Percentiles rank a stretch among this genome's conserved stretches.
These are phyloP conservation scores for Atlantisia rogersi DNA, from an alignment of 2,113 vertebrate genomes.

Conservation along the genomic window DNA sequence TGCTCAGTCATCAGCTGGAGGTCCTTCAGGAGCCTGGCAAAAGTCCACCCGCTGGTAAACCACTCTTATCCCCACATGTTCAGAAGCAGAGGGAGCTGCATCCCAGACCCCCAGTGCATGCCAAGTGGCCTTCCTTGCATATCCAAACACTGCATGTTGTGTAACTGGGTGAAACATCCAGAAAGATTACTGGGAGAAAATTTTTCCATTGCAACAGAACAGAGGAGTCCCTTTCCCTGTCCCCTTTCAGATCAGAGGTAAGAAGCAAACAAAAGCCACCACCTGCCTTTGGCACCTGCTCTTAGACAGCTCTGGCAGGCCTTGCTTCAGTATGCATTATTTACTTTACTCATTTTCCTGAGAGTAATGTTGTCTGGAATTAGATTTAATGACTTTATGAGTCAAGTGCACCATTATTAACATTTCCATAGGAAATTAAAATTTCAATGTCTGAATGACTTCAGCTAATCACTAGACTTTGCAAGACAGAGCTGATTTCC, in stretches of 20 bases:
- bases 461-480: conserved; percentile 20
- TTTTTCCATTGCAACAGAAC: neutral
- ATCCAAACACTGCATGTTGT: neutral
- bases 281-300: neutral
- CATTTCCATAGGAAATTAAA: conserved; percentile 65
- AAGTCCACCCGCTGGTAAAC: neutral
- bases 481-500: neutral
- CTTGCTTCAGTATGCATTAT: neutral
- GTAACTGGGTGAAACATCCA: neutral
- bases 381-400: conserved; percentile 52
- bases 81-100: neutral
- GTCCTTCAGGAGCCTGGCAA: neutral
- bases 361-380: conserved; percentile 33
- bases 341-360: conserved; percentile 41
- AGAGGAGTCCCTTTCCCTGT: neutral
- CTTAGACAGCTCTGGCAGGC: neutral
- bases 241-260: neutral
- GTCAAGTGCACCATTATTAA: conserved; percentile 57
- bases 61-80: accelerated
- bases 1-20: neutral
- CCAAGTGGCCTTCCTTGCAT: neutral
- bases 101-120: accelerated
- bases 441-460: conserved; percentile 53
- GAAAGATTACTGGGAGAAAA: neutral
- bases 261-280: neutral